Conservation (phyloP, 2,113 vertebrate species). For the Brachionichthys hirsutus region DNA sequence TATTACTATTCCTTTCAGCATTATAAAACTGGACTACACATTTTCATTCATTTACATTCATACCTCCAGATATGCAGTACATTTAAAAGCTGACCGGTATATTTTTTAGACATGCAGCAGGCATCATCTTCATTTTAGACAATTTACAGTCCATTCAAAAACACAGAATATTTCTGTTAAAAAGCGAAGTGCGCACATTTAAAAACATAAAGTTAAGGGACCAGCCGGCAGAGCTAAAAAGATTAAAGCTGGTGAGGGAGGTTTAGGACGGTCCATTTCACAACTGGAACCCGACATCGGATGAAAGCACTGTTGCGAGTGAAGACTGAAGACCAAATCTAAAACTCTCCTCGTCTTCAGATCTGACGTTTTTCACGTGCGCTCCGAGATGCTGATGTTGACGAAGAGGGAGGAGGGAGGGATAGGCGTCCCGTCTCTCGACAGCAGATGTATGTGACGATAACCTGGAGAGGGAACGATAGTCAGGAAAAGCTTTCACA, state of each 20-base stretch:
- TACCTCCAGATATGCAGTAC: background rate
- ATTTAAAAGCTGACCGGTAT: background rate
- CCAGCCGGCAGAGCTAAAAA: no score
- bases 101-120: conserved; percentile 23
- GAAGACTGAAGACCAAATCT: no score
- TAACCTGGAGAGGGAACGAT: conserved; percentile 79
- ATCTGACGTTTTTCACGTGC: conserved; percentile 31
- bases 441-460: conserved; percentile 92
- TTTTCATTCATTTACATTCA: background rate
- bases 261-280: no score
- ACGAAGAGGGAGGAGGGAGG: conserved; percentile 90
- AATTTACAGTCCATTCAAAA: background rate
- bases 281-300: background rate
- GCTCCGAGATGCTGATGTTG: conserved; percentile 78
- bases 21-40: background rate
- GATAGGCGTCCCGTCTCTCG: conserved; percentile 88
- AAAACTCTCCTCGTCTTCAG: no score
- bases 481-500: background rate
- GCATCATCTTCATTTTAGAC: background rate
- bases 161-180: no score
- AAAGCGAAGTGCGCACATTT: background rate
- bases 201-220: no score
- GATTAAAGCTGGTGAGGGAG: no score
- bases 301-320: background rate
- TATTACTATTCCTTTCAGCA: background rate